These are phyloP conservation scores for Maccullochella peelii DNA, from an alignment of 2,113 vertebrate species.

Conservation along the genomic window DNA sequence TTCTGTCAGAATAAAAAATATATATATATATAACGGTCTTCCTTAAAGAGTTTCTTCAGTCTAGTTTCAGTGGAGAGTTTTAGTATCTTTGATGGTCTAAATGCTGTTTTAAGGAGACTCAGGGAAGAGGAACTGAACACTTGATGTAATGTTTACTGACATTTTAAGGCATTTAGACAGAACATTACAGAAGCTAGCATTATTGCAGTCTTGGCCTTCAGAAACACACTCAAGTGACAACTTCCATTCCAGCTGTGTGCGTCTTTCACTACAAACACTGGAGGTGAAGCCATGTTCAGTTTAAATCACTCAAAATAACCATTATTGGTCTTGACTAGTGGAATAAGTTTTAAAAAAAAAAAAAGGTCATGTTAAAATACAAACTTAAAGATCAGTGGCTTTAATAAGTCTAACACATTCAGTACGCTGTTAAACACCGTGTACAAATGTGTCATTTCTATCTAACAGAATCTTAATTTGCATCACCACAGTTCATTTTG, in stretches of 20 bases:
- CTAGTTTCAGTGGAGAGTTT: neutral
- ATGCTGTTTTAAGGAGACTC: neutral
- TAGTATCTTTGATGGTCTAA: neutral
- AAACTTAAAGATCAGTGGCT: no score
- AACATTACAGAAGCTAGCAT: neutral
- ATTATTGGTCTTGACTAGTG: neutral
- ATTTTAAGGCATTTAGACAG: neutral
- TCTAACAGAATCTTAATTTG: neutral
- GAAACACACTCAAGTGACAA: neutral
- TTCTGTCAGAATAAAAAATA: no score
- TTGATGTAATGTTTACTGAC: neutral
- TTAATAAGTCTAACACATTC: neutral
- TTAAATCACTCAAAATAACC: neutral
- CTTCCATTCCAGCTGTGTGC: neutral
- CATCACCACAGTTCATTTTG: neutral
- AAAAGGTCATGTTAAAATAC: neutral
- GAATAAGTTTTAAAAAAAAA: neutral
- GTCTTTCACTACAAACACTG: neutral
- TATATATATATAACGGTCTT: no score
- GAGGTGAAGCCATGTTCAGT: neutral
- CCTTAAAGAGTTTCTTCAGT: neutral
- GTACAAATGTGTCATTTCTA: neutral
- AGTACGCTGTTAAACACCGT: neutral
- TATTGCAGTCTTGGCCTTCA: neutral
- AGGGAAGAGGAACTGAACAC: no score